Evolutionary conservation across 2,113 vertebrate genomes (phyloP), one percentile per base, ranked within the genome.

Genomic region (Hypocryptadius cinnamomeus): DNA sequence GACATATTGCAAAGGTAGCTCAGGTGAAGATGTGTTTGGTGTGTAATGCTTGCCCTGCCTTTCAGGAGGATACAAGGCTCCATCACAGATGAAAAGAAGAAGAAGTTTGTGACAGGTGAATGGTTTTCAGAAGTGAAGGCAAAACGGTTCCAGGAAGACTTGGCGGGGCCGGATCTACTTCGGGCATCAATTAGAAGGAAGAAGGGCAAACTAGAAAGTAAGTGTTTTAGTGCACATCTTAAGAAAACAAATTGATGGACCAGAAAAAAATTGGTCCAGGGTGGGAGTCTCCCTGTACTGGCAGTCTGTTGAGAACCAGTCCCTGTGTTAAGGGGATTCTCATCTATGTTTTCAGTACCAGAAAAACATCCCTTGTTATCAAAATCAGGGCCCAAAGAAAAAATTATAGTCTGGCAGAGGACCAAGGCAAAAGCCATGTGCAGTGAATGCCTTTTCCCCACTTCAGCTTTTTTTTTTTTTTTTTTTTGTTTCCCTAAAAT

Each of bases 1-100:
- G 51, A 31, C 12, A 5, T 27, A 16, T 30, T 59, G 19, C 1
- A 4, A 17, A 92, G 6, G 31, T 39, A 30, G 17, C 59, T 79
- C 24, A 16, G 65, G 47, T 39, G 25, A 63, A 68, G 56, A 44
- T 70, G 10, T 76, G 71, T 74, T 24, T 76, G 35, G 27, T 71
- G 15, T 60, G 18, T 79, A 23, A 77, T 27, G 22, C 71, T 93
- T 64, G 87, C 11, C 2, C 81, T 85, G 83, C n/a, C n/a, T 95
- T 95, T 44, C 91, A 97, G 97, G 73, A 37, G 96, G 31, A 84
- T 97, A 5, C 95, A 97, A 87, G 93, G 64, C 69, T 97, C 97
- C 44, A 93, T 98, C 86, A 97, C 95, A 84, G 97, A 98, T 94
- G 97, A 97, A 45, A 98, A 97, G 93, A 97, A 97, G 85, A 98